Evolutionary conservation across 2,797 vertebrate genomes (phyloP), one percentile per base, ranked within the genome.

Genomic region (Rhadinocentrus ornatus): DNA sequence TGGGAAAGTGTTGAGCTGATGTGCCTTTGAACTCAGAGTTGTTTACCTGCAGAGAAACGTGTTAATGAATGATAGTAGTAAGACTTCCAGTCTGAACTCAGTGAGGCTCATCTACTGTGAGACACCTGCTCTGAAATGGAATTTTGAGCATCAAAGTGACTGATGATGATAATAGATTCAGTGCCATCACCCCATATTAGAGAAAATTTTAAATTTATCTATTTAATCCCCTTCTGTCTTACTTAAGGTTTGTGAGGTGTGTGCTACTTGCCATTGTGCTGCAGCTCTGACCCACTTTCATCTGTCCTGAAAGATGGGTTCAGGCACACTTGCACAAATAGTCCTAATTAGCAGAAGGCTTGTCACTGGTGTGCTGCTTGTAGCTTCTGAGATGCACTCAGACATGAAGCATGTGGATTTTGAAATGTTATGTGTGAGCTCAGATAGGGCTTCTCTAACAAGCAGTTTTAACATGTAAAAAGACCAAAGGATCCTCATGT

Each of bases 321-420:
- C 60, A 81, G 81, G 59, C 72, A 62, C 72, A 74, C 31, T 66
- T 81, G 75, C 77, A 71, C 85, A 84, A 86, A 88, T 77, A 64
- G 63, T 62, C 77, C 83, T 93, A 91, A 93, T 93, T 93, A 90
- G 88, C 80, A 81, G 78, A 69, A 76, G 83, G 61, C 84, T 75
- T 82, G 88, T 92, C 89, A 88, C 79, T 52, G 44, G 62, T 82
- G 62, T 82, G 86, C 73, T 61, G 86, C 83, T 80, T 73, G 78
- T 52, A 80, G 88, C 83, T 88, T 79, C 86, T 11, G 31, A 83
- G 80, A 89, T 60, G 64, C 69, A 62, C 79, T 80, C 66, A 56
- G 50, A 84, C 73, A 24, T 77, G 56, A 67, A 86, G 87, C 78
- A 72, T 75, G 85, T 85, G 85, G 83, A 89, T 86, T 86, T 76